Conservation (phyloP, 2,888 invertebrate genomes). For the Cheilosia variabilis region DNA sequence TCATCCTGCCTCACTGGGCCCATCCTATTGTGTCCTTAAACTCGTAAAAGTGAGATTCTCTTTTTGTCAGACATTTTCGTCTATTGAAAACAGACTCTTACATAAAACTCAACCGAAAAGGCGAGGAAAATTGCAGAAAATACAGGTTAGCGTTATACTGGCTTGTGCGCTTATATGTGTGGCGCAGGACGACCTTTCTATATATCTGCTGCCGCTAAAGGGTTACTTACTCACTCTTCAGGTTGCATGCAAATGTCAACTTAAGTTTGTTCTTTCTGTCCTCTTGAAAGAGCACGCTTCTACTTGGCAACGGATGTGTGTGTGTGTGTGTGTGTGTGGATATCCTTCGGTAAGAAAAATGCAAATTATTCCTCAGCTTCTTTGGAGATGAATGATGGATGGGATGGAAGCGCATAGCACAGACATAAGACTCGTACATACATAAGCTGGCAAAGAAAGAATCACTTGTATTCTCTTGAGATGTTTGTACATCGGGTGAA, state of each 20-base stretch:
- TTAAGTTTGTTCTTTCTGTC: slow-evolving; percentile 78
- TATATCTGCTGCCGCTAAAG: slow-evolving; percentile 50
- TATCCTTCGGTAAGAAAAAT: slow-evolving; percentile 69
- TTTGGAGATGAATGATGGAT: slow-evolving; percentile 61
- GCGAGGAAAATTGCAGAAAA: slow-evolving; percentile 50
- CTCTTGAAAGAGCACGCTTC: slow-evolving; percentile 39
- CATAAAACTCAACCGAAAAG: slow-evolving; percentile 48
- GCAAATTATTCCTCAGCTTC: slow-evolving; percentile 67
- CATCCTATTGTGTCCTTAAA: slow-evolving; percentile 30
- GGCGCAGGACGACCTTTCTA: slow-evolving; percentile 63
- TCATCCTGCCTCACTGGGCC: neutral
- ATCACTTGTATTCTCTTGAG: slow-evolving; percentile 61
- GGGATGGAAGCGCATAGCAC: slow-evolving; percentile 45
- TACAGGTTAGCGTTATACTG: slow-evolving; percentile 57
- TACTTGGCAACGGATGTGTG: slow-evolving; percentile 21
- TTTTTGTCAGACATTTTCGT: slow-evolving; percentile 26
- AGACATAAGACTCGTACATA: slow-evolving; percentile 2
- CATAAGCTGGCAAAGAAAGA: slow-evolving; percentile 33
- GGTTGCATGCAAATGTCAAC: slow-evolving; percentile 81
- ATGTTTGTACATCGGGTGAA: slow-evolving; percentile 64
- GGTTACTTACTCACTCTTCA: slow-evolving; percentile 71
- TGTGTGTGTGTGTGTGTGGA: slow-evolving; percentile 39
- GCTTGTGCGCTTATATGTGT: slow-evolving; percentile 1
- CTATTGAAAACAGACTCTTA: slow-evolving; percentile 57
- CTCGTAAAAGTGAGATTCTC: slow-evolving; percentile 25